Base-by-base conservation (phyloP, 2,113 vertebrate genomes). In the Macquaria ambigua region DNA sequence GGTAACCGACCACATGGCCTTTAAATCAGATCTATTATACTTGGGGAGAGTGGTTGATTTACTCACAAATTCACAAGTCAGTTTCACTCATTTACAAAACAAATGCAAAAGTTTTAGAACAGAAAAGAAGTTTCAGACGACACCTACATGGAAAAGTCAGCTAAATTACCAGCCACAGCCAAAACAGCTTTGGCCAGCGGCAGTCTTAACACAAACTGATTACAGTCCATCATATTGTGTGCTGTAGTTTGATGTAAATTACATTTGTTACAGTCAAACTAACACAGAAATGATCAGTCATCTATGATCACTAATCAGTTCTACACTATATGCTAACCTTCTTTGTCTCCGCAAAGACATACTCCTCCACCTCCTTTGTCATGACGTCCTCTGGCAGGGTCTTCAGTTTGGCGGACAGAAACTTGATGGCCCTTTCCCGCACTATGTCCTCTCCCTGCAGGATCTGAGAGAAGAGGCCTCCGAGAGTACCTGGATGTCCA, bases 391-490 rank as follows among this genome's bases (percentile, higher is more conserved):
- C 98, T 6, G 98, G 94, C 77, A 99, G 93, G 0, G 96, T 97
- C 94, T 97, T 99, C 80, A 99, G 95, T 90, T 99, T 99, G 74
- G 95, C 93, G 14, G 98, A 97, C 28, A 99, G 96, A 84, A 99
- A 99, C 92, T 98, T 99, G 86, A 99, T 99, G 81, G 98, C 98
- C 84, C 98, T 81, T 78, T 99, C 98, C 86, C 98, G 95, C 50
- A 99, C 98, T 14, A 99, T 97, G 89, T 99, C 98, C 81, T 99
- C 98, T 55, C 98, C 98, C 87, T 99, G 98, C 89, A 99, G 96
- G 92, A 99, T 98, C 68, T 99, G 98, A 82, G 97, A 98, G 92
- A 99, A 99, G 62, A 99, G 96, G n/a, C 98, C 98, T 68, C 97
- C 98, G 71, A 99, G 93, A 23, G 98, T 99, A 28, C 98, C 98